Conservation (phyloP, 2,113 vertebrate genomes). For the Numida meleagris region DNA sequence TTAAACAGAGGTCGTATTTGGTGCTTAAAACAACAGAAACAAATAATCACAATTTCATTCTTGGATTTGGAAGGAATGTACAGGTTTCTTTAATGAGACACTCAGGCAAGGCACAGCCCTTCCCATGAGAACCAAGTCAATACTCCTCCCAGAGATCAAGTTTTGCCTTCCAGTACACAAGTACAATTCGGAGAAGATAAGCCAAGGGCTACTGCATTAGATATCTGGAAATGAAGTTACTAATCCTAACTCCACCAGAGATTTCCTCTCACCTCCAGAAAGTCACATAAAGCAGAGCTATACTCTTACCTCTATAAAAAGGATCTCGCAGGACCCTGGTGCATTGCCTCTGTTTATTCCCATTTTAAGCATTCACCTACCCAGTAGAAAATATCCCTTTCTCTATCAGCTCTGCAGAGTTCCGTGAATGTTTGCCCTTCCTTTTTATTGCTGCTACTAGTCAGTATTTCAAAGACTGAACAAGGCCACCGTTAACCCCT, state of each 20-base stretch:
- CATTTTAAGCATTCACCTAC: neutral
- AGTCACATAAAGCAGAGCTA: neutral
- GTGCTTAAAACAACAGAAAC: neutral
- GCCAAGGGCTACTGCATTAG: neutral
- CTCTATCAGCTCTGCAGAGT: neutral
- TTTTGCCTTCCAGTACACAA: neutral
- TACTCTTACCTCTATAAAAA: neutral
- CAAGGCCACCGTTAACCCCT: neutral
- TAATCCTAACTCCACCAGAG: neutral
- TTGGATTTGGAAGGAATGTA: neutral
- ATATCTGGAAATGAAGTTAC: neutral
- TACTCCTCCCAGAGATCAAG: neutral
- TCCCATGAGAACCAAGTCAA: neutral
- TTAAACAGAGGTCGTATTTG: neutral
- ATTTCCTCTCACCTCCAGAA: neutral
- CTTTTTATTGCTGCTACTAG: neutral
- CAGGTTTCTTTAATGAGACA: neutral
- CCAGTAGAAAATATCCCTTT: neutral
- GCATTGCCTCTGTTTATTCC: neutral
- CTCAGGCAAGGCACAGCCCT: neutral
- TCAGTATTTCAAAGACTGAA: neutral
- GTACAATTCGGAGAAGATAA: neutral
- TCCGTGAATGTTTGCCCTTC: neutral
- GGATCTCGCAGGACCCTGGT: rapidly evolving
- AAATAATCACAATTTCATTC: neutral